Base-by-base conservation (phyloP, 2,113 vertebrate species). In the Callopanchax toddi region DNA sequence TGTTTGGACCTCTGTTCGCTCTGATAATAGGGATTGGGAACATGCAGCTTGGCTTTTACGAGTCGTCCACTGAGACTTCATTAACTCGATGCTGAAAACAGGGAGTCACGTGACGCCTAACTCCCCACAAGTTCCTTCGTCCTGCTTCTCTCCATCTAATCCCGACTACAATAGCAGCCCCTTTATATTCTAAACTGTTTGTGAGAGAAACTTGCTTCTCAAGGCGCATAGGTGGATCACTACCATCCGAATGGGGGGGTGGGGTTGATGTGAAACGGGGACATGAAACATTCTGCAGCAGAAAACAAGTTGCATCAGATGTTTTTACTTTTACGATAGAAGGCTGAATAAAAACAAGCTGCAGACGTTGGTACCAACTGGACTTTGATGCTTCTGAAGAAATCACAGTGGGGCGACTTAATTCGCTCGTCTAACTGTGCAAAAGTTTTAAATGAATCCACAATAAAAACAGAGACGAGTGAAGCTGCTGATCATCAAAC, bases 1-100 rank as follows among this genome's bases (percentile, higher is more conserved):
- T 23, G 51, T 52, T 15, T 26, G 34, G 60, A 77, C 78, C 48
- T 78, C 65, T 82, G 81, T 86, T 86, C 72, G 57, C 70, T 77
- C 54, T 76, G 78, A 84, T 81, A 82, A 86, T 67, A 50, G 70
- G 71, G 80, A 83, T 74, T 78, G 81, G 71, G 61, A 69, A 81
- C 37, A 20, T 36, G 73, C 58, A 37, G 67, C 60, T 81, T 25
- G 18, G 74, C 52, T 69, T 78, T 74, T 22, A 43, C 9, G 32
- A 42, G 17, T 11, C 44, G 43, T 71, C 79, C 74, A 20, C 37
- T 0, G 75, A 79, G 73, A 87, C 85, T 83, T 80, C 66, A 75
- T 82, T 78, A 82, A 86, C 76, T 72, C 76, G 36, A 66, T 60
- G 32, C 67, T 59, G 66, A 39, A 62, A 72, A 71, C 59, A 43